Evolutionary conservation across 2,797 vertebrate species (phyloP).

Genomic region (Chlorospingus flavigularis): DNA sequence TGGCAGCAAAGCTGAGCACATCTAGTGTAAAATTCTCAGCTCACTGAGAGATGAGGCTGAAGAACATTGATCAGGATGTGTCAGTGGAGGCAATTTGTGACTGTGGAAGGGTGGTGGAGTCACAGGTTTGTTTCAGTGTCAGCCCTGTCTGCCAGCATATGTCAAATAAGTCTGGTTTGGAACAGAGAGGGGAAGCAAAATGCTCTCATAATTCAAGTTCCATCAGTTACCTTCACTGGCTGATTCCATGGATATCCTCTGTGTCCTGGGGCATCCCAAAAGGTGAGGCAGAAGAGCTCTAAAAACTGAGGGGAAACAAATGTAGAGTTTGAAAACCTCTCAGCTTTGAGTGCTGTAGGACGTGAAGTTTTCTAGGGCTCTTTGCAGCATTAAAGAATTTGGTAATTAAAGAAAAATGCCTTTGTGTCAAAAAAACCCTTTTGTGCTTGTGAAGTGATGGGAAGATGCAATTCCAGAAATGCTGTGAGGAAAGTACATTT

Average conservation of each 20-base stretch:
- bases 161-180: fast-evolving
- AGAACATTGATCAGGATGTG: fast-evolving
- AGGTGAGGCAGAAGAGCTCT: neutral
- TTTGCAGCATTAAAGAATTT: neutral
- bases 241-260: neutral
- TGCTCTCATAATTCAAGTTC: neutral
- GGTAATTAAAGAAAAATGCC: neutral
- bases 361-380: neutral
- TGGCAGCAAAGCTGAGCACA: neutral
- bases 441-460: neutral
- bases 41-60: neutral
- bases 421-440: neutral
- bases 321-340: neutral
- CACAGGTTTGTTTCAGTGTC: neutral
- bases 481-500: neutral
- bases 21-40: neutral
- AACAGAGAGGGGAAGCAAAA: neutral
- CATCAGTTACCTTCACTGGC: neutral
- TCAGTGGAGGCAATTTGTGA: neutral
- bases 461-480: neutral
- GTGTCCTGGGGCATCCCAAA: neutral
- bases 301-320: neutral
- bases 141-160: neutral
- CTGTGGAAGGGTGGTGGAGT: neutral
- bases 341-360: fast-evolving